Base-by-base conservation (phyloP, 2,113 vertebrate species). In the Macquaria ambigua region DNA sequence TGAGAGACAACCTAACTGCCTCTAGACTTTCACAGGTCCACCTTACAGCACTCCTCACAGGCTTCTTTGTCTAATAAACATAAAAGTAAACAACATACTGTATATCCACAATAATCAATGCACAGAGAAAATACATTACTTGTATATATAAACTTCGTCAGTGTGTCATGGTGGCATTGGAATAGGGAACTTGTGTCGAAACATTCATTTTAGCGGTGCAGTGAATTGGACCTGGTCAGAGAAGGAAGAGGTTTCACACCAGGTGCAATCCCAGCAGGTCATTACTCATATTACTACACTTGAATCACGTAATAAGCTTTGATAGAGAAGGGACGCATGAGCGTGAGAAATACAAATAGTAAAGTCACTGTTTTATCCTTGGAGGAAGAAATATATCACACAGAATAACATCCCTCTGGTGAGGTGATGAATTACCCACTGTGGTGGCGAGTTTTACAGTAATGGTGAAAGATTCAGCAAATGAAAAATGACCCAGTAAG, bases 401-500 rank as follows among this genome's bases (percentile, higher is more conserved):
- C 18, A 64, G 67, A 70, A 86, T 82, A 84, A 48, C 66, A 75
- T 83, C 28, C 41, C 48, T 50, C 79, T 41, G 12, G 46, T 66
- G 77, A 53, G 58, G 80, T 91, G 88, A 93, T 90, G 74, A 83
- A 93, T 91, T 43, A 72, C 74, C 81, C 52, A 71, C 74, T 81
- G 69, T 68, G 46, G 70, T 31, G 59, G 70, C 7, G 18, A 74
- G 72, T 81, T 90, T 89, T 82, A 71, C 63, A 77, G 64, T 82
- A 78, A 88, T 66, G 53, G 72, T 78, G 63, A 75, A 87, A 86
- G 69, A 72, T 43, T 71, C 86, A 81, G 79, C 69, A 74, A 85
- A 93, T 92, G 90, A 93, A 87, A 92, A 93, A 92, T 72, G 91
- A 91, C 85, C 80, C 61, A 34, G 56, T 79, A 56, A 71, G 80